Conservation (phyloP, 2,888 invertebrate genomes). For the Laspeyria flexula region DNA sequence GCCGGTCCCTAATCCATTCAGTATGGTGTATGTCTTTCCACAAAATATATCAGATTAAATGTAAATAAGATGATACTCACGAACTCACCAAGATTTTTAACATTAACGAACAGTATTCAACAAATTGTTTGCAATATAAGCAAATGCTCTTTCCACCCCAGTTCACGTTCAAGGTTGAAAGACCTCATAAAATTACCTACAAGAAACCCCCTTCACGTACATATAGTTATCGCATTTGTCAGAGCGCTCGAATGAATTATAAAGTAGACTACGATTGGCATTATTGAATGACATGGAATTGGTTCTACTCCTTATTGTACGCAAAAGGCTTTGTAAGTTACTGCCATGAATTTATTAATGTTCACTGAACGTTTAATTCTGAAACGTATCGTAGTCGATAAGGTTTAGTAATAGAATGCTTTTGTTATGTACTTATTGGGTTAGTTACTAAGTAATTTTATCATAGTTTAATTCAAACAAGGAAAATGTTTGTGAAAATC, state of each 20-base stretch:
- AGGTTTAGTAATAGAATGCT: neutral
- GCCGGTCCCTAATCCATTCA: too few species aligned
- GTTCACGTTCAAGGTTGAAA: slow-evolving; percentile 11
- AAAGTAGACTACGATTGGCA: slow-evolving; percentile 21
- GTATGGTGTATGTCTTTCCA: too few species aligned
- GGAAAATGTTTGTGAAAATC: too few species aligned
- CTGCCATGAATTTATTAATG: slow-evolving; percentile 35
- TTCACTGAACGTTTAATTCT: slow-evolving; percentile 17
- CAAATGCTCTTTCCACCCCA: neutral
- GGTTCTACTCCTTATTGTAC: slow-evolving; percentile 18
- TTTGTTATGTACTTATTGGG: neutral
- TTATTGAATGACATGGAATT: slow-evolving; percentile 23
- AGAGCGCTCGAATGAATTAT: slow-evolving; percentile 11
- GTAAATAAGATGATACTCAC: too few species aligned
- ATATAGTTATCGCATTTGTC: neutral
- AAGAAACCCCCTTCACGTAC: neutral
- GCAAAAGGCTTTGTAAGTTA: slow-evolving; percentile 6
- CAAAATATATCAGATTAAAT: too few species aligned
- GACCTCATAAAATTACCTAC: slow-evolving; percentile 3
- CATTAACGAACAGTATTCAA: too few species aligned
- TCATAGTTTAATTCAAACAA: too few species aligned
- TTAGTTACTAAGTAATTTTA: too few species aligned
- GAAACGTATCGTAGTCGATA: slow-evolving; percentile 17
- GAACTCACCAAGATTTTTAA: too few species aligned
- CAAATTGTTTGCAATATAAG: neutral